Base-by-base conservation (phyloP, 2,113 vertebrate genomes). In the Sisor rabdophorus region DNA sequence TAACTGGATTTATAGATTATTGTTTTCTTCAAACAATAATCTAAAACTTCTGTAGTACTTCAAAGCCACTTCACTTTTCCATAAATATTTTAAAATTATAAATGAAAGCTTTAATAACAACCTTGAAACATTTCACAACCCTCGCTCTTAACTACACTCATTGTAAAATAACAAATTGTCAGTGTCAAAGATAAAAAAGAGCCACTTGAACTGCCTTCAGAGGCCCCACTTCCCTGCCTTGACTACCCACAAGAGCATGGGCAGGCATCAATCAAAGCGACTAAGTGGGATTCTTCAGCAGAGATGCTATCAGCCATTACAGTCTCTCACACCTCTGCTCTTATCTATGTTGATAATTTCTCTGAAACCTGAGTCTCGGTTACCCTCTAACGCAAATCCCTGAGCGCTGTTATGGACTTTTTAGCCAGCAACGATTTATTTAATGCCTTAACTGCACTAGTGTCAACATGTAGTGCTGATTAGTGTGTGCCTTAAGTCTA, bases 221-320 rank as follows among this genome's bases (percentile, higher is more conserved):
- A 68, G 56, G 22, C 72, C 74, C 44, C 75, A 81, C 64, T 70
- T 71, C 71, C 28, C 58, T 24, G 52, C 70, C 79, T 56, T 16
- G 50, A 16, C 80, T 78, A 79, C 84, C 59, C 59, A 81, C 24
- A 63, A 79, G 80, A 78, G 84, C 74, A 78, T 87, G 84, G 87
- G 88, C 85, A 88, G 87, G 85, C 87, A 90, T 91, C 90, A 88
- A 87, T 93, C 90, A 88, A 80, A 80, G 83, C 44, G 75, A 79
- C 69, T 91, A 92, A 91, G 90, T 91, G 87, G 87, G 87, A 89
- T 88, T 87, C 90, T 92, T 89, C 85, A 90, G 89, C 75, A 60
- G 74, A 90, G 91, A 93, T 92, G 83, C 81, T 91, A 92, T 93
- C 92, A 89, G 82, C 81, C 89, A 74, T 83, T 83, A 83, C 86